phyloP scores from a whole-genome alignment of 2,113 vertebrate species.

The Sinocyclocheilus anshuiensis region DNA sequence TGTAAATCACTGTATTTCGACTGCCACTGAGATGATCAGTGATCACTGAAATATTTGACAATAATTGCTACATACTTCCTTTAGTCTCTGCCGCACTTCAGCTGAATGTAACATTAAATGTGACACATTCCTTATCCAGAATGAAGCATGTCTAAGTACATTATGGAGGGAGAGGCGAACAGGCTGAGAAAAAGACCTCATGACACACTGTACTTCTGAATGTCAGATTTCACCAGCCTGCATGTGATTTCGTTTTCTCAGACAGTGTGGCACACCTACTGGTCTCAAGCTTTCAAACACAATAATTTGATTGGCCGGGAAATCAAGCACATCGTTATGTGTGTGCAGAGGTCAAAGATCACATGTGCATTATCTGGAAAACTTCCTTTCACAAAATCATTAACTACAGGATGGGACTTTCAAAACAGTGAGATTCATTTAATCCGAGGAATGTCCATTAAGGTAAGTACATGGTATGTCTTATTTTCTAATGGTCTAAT shows the following conservation, averaged over 20 bases:
- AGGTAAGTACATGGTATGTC: neutral
- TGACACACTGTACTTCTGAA: conserved; percentile 11
- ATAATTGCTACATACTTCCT: neutral
- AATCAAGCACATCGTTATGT: neutral
- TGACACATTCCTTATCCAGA: neutral
- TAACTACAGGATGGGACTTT: neutral
- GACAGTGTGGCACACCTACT: neutral
- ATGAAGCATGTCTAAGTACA: neutral
- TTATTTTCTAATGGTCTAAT: neutral
- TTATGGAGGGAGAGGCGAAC: neutral
- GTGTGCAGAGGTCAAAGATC: neutral
- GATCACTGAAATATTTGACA: neutral
- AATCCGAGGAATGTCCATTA: neutral
- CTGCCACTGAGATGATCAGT: neutral
- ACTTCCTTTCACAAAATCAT: conserved; percentile 23
- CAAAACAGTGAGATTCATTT: conserved; percentile 4
- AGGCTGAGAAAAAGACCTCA: conserved; percentile 8
- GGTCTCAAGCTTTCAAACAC: neutral
- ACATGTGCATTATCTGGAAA: neutral
- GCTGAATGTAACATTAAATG: neutral
- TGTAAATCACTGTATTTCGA: too few relatives aligned
- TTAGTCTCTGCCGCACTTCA: neutral
- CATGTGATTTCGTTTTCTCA: conserved; percentile 18
- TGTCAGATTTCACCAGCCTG: neutral
- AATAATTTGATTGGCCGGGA: neutral